These are phyloP conservation scores for Menura novaehollandiae DNA, from an alignment of 2,113 vertebrate species.

Conservation along the genomic window DNA sequence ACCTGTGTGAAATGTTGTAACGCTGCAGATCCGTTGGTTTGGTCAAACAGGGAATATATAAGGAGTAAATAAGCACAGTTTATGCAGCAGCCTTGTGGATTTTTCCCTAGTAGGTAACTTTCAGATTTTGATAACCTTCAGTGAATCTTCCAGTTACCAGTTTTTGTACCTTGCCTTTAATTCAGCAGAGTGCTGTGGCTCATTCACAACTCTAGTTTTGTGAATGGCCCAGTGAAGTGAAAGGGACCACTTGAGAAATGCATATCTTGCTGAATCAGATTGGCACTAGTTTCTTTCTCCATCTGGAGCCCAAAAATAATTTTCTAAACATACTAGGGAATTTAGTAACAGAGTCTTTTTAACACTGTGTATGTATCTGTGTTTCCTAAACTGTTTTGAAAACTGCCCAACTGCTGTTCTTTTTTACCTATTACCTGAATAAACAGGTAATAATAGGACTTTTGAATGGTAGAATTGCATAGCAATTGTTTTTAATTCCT, in stretches of 20 bases:
- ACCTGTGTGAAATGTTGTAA: background rate
- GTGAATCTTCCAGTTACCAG: background rate
- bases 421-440: background rate
- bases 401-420: background rate
- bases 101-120: background rate
- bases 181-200: background rate
- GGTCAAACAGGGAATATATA: background rate
- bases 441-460: background rate
- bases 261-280: background rate
- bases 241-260: background rate
- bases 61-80: background rate
- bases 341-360: background rate
- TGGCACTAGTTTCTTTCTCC: background rate
- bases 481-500: background rate
- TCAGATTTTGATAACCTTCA: background rate
- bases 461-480: background rate
- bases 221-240: background rate
- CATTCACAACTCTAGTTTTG: background rate
- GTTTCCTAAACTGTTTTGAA: background rate
- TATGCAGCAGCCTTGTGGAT: background rate
- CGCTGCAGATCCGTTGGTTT: background rate
- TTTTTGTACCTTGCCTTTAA: background rate
- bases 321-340: background rate
- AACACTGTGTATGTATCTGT: background rate
- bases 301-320: slow-evolving; percentile 31